phyloP scores from a whole-genome alignment of 1,140 invertebrate species.

The Lucilia cuprina region DNA sequence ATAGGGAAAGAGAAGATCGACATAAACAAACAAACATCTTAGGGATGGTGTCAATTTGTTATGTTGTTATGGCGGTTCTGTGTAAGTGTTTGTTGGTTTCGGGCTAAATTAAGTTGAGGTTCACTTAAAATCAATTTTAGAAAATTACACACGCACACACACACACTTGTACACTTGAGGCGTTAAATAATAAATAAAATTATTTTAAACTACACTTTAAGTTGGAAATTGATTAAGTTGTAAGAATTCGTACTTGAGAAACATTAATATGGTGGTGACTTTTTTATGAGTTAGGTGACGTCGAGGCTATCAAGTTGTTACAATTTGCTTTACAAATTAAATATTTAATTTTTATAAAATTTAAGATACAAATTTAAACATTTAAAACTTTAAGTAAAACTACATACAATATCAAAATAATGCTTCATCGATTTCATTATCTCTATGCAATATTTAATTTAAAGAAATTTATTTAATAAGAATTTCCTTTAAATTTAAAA shows the following conservation, averaged over 20 bases:
- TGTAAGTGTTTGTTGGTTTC: not conserved
- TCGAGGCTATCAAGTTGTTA: no score
- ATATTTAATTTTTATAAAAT: no score
- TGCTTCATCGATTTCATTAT: no score
- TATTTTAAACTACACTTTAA: not conserved
- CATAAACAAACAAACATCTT: not conserved
- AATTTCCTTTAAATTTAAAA: no score
- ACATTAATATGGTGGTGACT: no score
- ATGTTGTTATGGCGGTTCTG: not conserved
- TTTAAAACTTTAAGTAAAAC: no score
- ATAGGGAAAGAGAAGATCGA: not conserved
- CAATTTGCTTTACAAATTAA: no score
- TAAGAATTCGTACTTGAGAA: not conserved
- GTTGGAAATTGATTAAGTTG: not conserved
- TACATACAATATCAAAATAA: no score
- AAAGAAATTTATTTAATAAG: not conserved
- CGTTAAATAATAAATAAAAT: conserved; percentile 9
- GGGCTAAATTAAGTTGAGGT: not conserved
- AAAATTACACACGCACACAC: not conserved
- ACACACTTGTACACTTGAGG: not conserved
- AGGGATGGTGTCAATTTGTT: conserved; percentile 1
- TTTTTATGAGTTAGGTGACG: no score
- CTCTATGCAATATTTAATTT: not conserved
- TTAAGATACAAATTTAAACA: no score
- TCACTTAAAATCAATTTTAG: not conserved